phyloP scores from a whole-genome alignment of 2,888 invertebrate genomes.

The Ethmia dodecea region DNA sequence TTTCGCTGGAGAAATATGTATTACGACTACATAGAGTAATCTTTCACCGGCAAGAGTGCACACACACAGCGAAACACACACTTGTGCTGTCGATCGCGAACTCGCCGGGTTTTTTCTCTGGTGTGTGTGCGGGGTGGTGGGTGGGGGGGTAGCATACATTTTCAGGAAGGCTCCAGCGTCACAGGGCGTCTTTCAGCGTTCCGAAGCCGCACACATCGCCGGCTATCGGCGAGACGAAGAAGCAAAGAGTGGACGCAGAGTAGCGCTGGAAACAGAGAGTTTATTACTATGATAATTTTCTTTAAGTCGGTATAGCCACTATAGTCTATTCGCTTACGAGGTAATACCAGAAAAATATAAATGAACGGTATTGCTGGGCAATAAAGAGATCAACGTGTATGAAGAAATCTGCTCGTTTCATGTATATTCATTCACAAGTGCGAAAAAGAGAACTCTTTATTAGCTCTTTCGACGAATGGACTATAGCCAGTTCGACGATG shows the following conservation, averaged over 20 bases:
- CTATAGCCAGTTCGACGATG: too few relatives aligned
- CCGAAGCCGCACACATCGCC: constrained; percentile 71
- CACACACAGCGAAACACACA: constrained; percentile 38
- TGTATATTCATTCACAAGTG: too few relatives aligned
- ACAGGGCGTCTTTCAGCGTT: constrained; percentile 75
- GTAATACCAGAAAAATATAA: too few relatives aligned
- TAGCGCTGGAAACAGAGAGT: constrained; percentile 27
- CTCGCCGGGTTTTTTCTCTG: constrained; percentile 53
- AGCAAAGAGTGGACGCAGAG: constrained; percentile 60
- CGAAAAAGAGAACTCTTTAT: too few relatives aligned
- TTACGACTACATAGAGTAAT: constrained; percentile 57
- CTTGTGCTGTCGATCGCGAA: constrained; percentile 34
- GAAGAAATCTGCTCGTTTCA: too few relatives aligned
- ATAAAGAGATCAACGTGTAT: too few relatives aligned
- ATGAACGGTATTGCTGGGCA: too few relatives aligned
- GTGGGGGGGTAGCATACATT: constrained; percentile 57
- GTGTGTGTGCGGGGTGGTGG: constrained; percentile 27
- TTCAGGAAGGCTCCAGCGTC: constrained; percentile 71
- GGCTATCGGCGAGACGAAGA: constrained; percentile 74
- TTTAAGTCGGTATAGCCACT: too few relatives aligned
- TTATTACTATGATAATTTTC: too few relatives aligned
- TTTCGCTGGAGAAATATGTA: constrained; percentile 52
- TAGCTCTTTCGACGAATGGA: too few relatives aligned
- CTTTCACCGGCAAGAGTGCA: constrained; percentile 43
- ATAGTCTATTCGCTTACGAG: too few relatives aligned